Evolutionary conservation across 1,140 invertebrate species (phyloP).

Genomic region (Diorhabda sublineata): DNA sequence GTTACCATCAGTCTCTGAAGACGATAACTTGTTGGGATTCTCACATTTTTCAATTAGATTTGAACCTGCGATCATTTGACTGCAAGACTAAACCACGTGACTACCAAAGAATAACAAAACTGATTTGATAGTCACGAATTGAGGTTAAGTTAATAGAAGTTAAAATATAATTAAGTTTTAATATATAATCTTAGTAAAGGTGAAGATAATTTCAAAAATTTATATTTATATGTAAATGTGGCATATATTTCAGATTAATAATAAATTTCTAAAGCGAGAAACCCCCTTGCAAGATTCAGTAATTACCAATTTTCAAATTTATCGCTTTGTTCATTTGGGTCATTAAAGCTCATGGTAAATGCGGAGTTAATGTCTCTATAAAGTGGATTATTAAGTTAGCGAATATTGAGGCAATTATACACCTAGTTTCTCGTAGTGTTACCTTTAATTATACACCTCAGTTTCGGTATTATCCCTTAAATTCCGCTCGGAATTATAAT

Average conservation of each 20-base stretch:
- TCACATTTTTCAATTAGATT: too few relatives aligned
- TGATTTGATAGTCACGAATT: too few relatives aligned
- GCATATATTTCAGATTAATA: background rate
- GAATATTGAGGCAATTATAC: background rate
- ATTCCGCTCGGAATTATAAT: too few relatives aligned
- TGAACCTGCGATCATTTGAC: too few relatives aligned
- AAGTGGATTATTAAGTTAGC: slow-evolving; percentile 1
- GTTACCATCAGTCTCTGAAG: too few relatives aligned
- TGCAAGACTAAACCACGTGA: too few relatives aligned
- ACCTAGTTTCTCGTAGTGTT: background rate
- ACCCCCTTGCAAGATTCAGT: background rate
- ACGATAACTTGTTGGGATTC: too few relatives aligned
- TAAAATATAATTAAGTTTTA: too few relatives aligned
- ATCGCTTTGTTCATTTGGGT: background rate
- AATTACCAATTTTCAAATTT: slow-evolving; percentile 1
- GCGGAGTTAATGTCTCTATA: background rate
- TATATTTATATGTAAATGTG: background rate
- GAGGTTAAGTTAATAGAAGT: too few relatives aligned
- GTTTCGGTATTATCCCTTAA: background rate
- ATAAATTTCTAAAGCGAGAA: background rate
- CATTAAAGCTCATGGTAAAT: background rate
- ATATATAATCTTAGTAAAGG: too few relatives aligned
- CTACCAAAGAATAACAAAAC: too few relatives aligned
- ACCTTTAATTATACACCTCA: background rate
- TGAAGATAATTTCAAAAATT: background rate